Base-by-base conservation (phyloP, 30 jellyfish, hydroid and myxozoan genomes). In the Aurelia sp. region DNA sequence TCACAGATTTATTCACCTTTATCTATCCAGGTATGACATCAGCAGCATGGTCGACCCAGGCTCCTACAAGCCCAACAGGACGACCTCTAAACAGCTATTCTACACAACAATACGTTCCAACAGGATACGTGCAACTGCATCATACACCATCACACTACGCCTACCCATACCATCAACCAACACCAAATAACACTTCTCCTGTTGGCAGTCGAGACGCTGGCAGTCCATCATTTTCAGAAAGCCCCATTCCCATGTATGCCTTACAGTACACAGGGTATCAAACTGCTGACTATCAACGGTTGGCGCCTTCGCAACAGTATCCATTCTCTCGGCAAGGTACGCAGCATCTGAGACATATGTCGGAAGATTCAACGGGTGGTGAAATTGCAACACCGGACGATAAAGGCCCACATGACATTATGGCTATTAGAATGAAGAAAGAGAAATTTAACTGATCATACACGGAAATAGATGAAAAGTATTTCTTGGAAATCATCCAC, bases 181-280 rank as follows among this genome's bases (percentile, higher is more conserved):
- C 57, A 21, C 57, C 69, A 24, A 72, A 20, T 24, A 22, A 57
- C 63, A 73, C 33, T 50, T 74, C 94, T 17, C 92, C 70, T 13
- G 73, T 83, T 12, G 16, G 75, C 62, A 63, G 92, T 18, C 92
- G 92, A 30, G 92, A 83, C 24, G 72, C 86, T 16, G 40, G 75
- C 40, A 71, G 86, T 59, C 92, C 86, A 20, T 80, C 74, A n/a
- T 83, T 69, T 67, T 83, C 92, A 21, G 64, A 38, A 13, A 74
- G 86, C 44, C 85, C 85, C 61, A 65, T 67, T 19, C 85, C 91
- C 33, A 82, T 83, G 92, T 63, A 69, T 50, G 75, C 86, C 5
- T 38, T 83, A n/a, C 92, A 83, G 48, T 83, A 83, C 76, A 62
- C 82, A 19, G 92, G 92, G 5, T 70, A 83, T 60, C 86, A 47